A percentile compares a stretch with the other conserved stretches of the same genome.
phyloP scores from a whole-genome alignment of 2,888 invertebrate species.

The Anagyrus pseudococci region DNA sequence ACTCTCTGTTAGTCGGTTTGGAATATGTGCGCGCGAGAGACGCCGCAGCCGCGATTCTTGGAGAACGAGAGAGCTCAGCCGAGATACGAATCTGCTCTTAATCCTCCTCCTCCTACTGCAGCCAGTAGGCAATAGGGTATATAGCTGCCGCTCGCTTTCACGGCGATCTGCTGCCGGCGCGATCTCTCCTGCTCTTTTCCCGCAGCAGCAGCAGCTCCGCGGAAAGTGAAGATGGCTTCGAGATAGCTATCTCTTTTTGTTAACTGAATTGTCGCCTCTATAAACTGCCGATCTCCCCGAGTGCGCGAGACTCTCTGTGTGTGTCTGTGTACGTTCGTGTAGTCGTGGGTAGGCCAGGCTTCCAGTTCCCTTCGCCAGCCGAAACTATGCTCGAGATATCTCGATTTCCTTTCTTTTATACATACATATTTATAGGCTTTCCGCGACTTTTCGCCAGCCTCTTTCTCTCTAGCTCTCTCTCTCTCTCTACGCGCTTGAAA shows the following conservation, averaged over 20 bases:
- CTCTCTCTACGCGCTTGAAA: no score
- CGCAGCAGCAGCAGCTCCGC: not conserved
- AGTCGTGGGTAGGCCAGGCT: no score
- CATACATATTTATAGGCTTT: constrained; percentile 1
- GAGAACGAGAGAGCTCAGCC: not conserved
- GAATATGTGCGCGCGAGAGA: not conserved
- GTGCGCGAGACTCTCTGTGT: not conserved
- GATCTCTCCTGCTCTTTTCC: not conserved
- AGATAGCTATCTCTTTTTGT: constrained; percentile 27
- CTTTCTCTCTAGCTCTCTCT: not conserved
- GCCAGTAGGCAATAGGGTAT: no score
- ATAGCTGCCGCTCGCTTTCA: constrained; percentile 26
- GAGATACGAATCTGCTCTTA: constrained; percentile 35
- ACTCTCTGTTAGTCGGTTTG: constrained; percentile 7
- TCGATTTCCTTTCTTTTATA: constrained; percentile 3
- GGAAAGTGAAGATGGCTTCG: constrained; percentile 29
- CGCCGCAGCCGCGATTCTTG: constrained; percentile 11
- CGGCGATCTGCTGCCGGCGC: constrained; percentile 11
- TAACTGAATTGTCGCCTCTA: constrained; percentile 32
- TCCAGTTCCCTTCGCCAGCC: constrained; percentile 1
- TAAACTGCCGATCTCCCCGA: not conserved
- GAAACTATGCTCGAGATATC: constrained; percentile 3
- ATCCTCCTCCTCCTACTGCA: constrained; percentile 31
- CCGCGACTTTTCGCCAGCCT: not conserved
- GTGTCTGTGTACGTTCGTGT: no score